Base-by-base conservation (phyloP, 1,140 invertebrate species). In the Tetragonula clypearis region DNA sequence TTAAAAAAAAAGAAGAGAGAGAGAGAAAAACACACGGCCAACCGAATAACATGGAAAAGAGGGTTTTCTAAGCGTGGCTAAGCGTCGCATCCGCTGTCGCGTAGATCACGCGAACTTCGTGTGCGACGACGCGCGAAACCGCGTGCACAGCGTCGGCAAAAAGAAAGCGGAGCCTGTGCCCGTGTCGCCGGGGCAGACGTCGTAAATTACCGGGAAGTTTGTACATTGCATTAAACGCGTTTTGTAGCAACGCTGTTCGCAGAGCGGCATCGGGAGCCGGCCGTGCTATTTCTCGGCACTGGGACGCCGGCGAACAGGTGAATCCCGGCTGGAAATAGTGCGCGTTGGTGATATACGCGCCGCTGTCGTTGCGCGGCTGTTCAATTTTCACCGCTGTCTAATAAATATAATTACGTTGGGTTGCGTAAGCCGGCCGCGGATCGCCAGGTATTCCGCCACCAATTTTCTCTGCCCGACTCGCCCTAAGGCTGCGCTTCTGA, bases 401-500 rank as follows among this genome's bases (percentile, higher is more conserved):
- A 83, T 86, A 85, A 90, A 87, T 90, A 81, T 90, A 90, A 90
- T 90, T 78, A 84, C 69, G 30, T 9, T 6, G 14, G n/a, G 21
- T 90, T 90, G 71, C 84, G 74, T 66, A 86, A 90, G 30, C 23
- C 30, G 23, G 14, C 55, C 68, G 6, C 68, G 79, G 86, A 87
- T 82, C 76, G 60, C 55, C 73, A 66, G 58, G 41, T 84, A 87
- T 83, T 87, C 60, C 58, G 75, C 69, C 65, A 62, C 84, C 66
- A 68, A 82, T 90, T 90, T 87, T 65, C 68, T 79, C 6, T 49
- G 74, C 69, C 53, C 60, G 71, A 6, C 53, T 15, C 56, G 62
- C 62, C 71, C 69, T 56, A 41, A 81, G 79, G 69, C 69, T 49
- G 78, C 60, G 78, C 58, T 85, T 74, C 53, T 74, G 79, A 81